These are phyloP conservation scores for Thripadectes ignobilis DNA, from an alignment of 2,797 vertebrate genomes.

Conservation along the genomic window DNA sequence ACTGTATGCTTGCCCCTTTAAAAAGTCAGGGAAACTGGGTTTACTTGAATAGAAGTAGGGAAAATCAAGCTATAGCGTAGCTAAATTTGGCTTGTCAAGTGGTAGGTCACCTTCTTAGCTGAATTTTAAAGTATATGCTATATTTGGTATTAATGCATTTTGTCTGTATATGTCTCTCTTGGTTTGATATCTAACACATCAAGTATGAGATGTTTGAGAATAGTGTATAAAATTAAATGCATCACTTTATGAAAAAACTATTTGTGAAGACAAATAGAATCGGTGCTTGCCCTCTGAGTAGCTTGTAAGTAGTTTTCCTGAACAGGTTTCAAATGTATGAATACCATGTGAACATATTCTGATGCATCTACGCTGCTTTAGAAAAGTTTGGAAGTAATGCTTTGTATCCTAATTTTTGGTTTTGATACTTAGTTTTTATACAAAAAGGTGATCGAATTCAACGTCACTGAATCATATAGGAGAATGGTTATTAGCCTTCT, in stretches of 20 bases:
- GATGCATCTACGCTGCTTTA: not conserved
- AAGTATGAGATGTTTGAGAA: not conserved
- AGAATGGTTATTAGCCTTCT: not conserved
- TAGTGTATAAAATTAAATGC: not conserved
- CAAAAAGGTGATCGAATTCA: not conserved
- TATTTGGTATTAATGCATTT: conserved; percentile 14
- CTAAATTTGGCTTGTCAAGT: not conserved
- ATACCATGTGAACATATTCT: not conserved
- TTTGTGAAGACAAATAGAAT: not conserved
- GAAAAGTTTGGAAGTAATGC: not conserved
- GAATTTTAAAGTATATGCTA: not conserved
- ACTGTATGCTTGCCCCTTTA: not conserved
- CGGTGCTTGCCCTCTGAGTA: not conserved
- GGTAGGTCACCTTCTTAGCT: conserved; percentile 18
- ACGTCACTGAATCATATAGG: not conserved
- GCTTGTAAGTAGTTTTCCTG: not conserved
- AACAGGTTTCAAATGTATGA: not conserved
- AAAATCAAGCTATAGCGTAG: not conserved
- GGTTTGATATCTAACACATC: not conserved
- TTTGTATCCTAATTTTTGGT: not conserved
- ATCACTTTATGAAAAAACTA: not conserved
- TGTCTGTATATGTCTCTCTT: not conserved
- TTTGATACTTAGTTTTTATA: not conserved
- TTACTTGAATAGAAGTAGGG: not conserved
- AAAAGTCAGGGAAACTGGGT: not conserved